phyloP scores from a whole-genome alignment of 2,888 invertebrate species.

The Paralinhomoeus sp. region DNA sequence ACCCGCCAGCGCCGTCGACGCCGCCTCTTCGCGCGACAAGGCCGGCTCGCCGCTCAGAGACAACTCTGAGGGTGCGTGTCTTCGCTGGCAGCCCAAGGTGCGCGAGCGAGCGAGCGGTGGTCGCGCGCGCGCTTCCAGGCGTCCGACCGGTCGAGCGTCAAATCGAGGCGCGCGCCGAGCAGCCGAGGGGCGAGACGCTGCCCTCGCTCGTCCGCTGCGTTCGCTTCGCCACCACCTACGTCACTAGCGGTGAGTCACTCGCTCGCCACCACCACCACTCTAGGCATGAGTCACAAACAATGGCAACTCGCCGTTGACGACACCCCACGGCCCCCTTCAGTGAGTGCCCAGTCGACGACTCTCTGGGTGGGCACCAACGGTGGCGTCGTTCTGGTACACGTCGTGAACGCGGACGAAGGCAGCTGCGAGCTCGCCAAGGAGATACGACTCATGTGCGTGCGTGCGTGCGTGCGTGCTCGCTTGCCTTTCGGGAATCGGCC shows the following conservation, averaged over 20 bases:
- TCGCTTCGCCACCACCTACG: constrained; percentile 73
- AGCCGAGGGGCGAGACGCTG: constrained; percentile 56
- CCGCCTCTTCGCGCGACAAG: too few species aligned
- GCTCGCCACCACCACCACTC: constrained; percentile 11
- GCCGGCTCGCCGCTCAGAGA: too few species aligned
- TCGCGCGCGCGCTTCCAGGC: too few species aligned
- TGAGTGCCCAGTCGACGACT: constrained; percentile 61
- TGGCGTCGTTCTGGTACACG: constrained; percentile 76
- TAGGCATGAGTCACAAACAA: too few species aligned
- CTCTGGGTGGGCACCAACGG: constrained; percentile 91
- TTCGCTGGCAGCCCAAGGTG: too few species aligned
- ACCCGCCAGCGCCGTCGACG: neutral
- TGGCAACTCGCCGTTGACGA: too few species aligned
- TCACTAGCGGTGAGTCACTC: constrained; percentile 40
- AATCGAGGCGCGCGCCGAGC: constrained; percentile 58
- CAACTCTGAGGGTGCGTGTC: too few species aligned
- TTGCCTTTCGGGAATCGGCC: too few species aligned
- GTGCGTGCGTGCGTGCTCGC: too few species aligned
- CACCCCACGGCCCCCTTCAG: too few species aligned
- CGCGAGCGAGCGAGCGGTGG: too few species aligned
- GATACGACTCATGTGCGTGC: constrained; percentile 76
- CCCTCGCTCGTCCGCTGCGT: constrained; percentile 82
- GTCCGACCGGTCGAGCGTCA: constrained; percentile 60
- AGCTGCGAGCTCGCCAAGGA: constrained; percentile 40
- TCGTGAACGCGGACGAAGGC: constrained; percentile 21